Evolutionary conservation across 1,140 invertebrate genomes (phyloP), one percentile per base, ranked within the genome.

Genomic region (Zophobas morio): DNA sequence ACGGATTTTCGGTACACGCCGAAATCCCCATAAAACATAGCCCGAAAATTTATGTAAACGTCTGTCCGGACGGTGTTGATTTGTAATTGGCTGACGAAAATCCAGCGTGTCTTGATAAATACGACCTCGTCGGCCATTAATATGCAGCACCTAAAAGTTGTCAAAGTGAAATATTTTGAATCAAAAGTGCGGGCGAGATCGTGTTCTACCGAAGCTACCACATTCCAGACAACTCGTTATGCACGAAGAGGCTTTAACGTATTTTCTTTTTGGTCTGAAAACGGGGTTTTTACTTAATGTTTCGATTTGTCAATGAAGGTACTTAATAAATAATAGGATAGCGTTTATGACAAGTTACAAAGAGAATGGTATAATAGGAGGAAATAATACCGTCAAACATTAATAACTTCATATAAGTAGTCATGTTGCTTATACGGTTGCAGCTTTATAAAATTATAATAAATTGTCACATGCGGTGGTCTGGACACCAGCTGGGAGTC

Each of bases 381-480:
- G 79, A 82, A 84, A 84, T 84, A 83, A 84, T 81, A 80, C 79
- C 79, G 79, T 83, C 83, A 83, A 83, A 81, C 83, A 84, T 84
- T 84, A 84, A 84, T 84, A 84, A 84, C 83, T 84, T 83, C 71
- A 81, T 81, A 84, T 81, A 81, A 77, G 79, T 80, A 74, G 80
- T 72, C 73, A 46, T 78, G 77, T 77, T 81, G 73, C 49, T 71
- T 78, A 74, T 78, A 76, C 79, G 75, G 84, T 84, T 84, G 82
- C 83, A 79, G 81, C 81, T 81, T 84, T 83, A 81, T 84, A 81
- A 82, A 84, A 84, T 83, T 82, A 84, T 85, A 82, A 84, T 84
- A 82, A 84, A 85, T 84, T 84, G 84, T 85, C 83, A 83, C 83
- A 81, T 81, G 76, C 63, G 84, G 84, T 85, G 84, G 84, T 83